A percentile compares a stretch with the other conserved stretches of the same genome.
Evolutionary conservation across 2,888 invertebrate genomes (phyloP).

Genomic region (Camponotus fellah): DNA sequence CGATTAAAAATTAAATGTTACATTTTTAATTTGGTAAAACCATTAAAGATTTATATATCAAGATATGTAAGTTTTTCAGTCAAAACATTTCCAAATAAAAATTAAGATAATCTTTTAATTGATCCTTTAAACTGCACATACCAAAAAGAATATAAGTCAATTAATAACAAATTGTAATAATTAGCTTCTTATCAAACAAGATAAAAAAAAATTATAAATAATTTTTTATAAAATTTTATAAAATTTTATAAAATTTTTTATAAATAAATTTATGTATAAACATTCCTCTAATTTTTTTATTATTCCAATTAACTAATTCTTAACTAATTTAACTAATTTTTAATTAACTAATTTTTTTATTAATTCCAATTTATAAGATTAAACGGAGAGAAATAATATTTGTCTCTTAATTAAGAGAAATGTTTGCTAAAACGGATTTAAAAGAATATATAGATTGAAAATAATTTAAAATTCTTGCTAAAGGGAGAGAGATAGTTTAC

Average conservation of each 20-base stretch:
- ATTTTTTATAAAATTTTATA: not conserved
- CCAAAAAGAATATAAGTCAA: not conserved
- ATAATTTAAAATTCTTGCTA: conserved; percentile 14
- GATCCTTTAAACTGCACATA: not conserved
- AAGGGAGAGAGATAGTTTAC: not conserved
- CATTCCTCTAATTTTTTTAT: not conserved
- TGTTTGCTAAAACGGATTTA: not conserved
- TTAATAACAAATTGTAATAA: not conserved
- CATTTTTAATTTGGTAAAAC: too few species aligned
- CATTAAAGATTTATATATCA: too few species aligned
- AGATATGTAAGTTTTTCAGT: not conserved
- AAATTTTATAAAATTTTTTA: not conserved
- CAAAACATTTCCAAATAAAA: not conserved
- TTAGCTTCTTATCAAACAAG: not conserved
- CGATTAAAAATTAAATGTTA: too few species aligned
- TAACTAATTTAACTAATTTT: not conserved
- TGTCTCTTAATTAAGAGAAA: not conserved
- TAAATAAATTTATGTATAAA: not conserved
- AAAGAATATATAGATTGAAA: not conserved
- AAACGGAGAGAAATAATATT: not conserved
- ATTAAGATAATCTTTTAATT: not conserved
- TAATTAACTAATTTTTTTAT: not conserved
- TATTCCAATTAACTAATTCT: not conserved
- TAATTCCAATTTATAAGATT: not conserved
- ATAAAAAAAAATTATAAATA: not conserved